Percentiles rank a stretch among this genome's conserved stretches.
These are phyloP conservation scores for Axis porcinus DNA, from an alignment of 2,113 vertebrate genomes.

Conservation along the genomic window DNA sequence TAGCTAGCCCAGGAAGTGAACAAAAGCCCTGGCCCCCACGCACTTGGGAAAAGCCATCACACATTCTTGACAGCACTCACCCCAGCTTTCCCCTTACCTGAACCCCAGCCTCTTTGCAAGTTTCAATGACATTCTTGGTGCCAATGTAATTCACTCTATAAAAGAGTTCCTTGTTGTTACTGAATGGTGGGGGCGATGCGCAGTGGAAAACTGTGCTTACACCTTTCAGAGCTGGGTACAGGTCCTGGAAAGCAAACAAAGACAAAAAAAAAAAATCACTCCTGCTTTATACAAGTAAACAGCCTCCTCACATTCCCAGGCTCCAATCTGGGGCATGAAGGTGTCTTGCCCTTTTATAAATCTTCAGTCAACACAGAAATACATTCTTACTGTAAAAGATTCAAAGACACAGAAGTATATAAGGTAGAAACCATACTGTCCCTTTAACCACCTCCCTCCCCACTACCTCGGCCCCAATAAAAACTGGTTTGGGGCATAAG, in stretches of 20 bases:
- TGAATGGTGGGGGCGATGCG: conserved; percentile 91
- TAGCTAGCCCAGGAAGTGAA: neutral
- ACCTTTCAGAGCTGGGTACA: conserved; percentile 87
- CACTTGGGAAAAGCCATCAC: neutral
- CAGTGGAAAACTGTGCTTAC: conserved; percentile 94
- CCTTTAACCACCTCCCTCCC: neutral
- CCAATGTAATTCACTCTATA: conserved; percentile 92
- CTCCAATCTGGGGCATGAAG: neutral
- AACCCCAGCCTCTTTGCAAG: conserved; percentile 90
- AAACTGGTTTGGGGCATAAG: neutral
- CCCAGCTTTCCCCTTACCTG: conserved; percentile 83
- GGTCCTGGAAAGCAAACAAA: conserved; percentile 80
- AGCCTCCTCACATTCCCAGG: neutral
- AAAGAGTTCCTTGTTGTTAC: conserved; percentile 90
- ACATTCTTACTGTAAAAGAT: neutral
- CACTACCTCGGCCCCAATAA: neutral
- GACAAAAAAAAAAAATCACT: neutral
- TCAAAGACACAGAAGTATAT: neutral
- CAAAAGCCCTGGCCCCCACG: neutral
- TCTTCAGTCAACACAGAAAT: neutral
- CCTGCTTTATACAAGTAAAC: neutral
- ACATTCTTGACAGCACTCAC: neutral
- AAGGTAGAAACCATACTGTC: neutral
- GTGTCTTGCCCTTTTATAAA: neutral
- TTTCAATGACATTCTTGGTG: conserved; percentile 88